A percentile compares a stretch with the other conserved stretches of the same genome.
These are phyloP conservation scores for Mesocricetus auratus DNA, from an alignment of 2,113 vertebrate species.

Conservation along the genomic window DNA sequence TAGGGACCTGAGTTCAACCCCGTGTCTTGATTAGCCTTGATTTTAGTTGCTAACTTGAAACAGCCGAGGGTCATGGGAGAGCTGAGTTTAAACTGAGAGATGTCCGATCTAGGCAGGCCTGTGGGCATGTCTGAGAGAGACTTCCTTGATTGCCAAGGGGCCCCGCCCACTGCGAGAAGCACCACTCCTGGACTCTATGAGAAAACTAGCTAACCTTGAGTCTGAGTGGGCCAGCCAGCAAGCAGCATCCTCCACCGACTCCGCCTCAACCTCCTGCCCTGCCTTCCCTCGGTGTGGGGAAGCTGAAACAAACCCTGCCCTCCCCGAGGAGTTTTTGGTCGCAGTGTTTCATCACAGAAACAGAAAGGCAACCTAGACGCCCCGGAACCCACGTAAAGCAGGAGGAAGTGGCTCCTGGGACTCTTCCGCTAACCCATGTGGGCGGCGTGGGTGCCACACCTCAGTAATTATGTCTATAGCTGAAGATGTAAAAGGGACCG, in stretches of 20 bases:
- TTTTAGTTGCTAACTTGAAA: neutral
- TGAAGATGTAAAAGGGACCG: neutral
- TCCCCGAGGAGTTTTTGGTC: too few relatives aligned
- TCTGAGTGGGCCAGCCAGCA: neutral
- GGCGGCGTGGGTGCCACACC: too few relatives aligned
- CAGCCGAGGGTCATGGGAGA: neutral
- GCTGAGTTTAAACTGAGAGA: neutral
- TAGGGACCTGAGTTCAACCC: neutral
- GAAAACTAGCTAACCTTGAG: neutral
- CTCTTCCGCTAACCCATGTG: neutral
- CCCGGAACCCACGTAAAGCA: neutral
- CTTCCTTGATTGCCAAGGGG: neutral
- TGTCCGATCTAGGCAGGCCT: too few relatives aligned
- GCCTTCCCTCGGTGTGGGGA: neutral
- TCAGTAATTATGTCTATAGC: neutral
- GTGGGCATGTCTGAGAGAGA: neutral
- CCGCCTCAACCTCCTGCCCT: neutral
- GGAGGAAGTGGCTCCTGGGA: neutral
- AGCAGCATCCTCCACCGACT: neutral
- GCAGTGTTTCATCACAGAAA: too few relatives aligned
- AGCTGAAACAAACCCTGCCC: too few relatives aligned
- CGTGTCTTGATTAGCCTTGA: neutral
- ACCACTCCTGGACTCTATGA: neutral
- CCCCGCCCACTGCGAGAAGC: neutral
- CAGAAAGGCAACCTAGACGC: neutral